Conservation (phyloP, 2,888 invertebrate species). For the Ophraella communa region DNA sequence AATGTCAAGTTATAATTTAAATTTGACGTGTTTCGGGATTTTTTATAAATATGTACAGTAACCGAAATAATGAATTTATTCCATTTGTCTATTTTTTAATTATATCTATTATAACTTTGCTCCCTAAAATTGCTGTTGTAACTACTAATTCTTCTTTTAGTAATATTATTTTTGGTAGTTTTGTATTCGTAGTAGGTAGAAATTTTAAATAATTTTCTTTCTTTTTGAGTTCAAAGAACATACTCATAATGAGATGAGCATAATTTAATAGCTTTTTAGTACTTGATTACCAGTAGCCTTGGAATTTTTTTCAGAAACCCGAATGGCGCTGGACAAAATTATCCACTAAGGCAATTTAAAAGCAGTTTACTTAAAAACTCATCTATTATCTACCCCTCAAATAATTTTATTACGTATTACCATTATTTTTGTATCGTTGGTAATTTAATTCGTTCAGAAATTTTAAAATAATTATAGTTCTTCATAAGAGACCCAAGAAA, state of each 20-base stretch:
- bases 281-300: neutral
- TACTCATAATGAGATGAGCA: neutral
- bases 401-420: constrained; percentile 23
- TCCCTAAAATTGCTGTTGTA: no score
- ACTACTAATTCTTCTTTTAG: no score
- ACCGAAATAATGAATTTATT: no score
- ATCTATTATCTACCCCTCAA: constrained; percentile 19
- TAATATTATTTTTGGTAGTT: no score
- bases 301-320: neutral
- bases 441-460: constrained; percentile 24
- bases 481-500: constrained; percentile 9
- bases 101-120: no score
- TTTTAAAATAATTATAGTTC: constrained; percentile 28
- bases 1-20: no score
- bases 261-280: neutral
- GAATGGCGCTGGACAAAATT: constrained; percentile 5
- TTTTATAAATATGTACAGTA: no score
- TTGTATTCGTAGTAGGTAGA: no score
- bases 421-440: constrained; percentile 25
- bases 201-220: neutral
- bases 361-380: constrained; percentile 16
- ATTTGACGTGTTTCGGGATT: no score
- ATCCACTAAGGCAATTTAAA: constrained; percentile 13
- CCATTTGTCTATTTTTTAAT: no score
- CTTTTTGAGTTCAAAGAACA: neutral